A percentile compares a stretch with the other conserved stretches of the same genome.
Conservation (phyloP, 2,797 vertebrate species). For the Garrulus glandarius region DNA sequence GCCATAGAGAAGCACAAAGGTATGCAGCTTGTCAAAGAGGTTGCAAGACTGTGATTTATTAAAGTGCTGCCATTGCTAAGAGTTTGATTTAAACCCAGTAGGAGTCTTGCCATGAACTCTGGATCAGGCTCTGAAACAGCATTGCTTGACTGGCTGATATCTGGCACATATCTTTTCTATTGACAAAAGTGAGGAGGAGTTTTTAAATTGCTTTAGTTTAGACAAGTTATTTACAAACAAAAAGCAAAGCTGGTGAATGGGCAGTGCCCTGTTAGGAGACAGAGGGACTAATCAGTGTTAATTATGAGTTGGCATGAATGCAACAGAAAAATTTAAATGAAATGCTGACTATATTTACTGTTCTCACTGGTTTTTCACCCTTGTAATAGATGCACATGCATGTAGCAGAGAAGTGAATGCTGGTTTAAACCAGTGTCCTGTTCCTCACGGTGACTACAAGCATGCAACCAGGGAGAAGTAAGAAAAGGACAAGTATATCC, state of each 20-base stretch:
- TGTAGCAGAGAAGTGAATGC: not conserved
- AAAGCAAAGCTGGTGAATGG: not conserved
- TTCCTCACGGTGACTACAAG: not conserved
- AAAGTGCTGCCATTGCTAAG: not conserved
- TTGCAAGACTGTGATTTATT: not conserved
- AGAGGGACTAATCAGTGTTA: not conserved
- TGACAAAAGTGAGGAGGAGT: not conserved
- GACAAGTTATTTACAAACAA: not conserved
- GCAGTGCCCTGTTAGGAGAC: not conserved
- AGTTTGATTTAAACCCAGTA: not conserved
- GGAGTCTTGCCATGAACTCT: not conserved
- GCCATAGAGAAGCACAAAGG: not conserved
- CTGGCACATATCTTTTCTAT: not conserved
- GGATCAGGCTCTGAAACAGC: not conserved
- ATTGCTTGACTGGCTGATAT: not conserved
- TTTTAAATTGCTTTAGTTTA: constrained; percentile 6
- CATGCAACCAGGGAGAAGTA: not conserved
- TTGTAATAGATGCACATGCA: not conserved
- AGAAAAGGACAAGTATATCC: not conserved
- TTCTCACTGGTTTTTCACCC: not conserved
- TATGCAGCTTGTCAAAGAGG: not conserved
- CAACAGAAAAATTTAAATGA: not conserved
- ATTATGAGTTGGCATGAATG: not conserved
- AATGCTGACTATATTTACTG: not conserved
- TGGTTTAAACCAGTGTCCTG: not conserved